Conservation (phyloP, 2,888 invertebrate genomes). For the Vanessa cardui region DNA sequence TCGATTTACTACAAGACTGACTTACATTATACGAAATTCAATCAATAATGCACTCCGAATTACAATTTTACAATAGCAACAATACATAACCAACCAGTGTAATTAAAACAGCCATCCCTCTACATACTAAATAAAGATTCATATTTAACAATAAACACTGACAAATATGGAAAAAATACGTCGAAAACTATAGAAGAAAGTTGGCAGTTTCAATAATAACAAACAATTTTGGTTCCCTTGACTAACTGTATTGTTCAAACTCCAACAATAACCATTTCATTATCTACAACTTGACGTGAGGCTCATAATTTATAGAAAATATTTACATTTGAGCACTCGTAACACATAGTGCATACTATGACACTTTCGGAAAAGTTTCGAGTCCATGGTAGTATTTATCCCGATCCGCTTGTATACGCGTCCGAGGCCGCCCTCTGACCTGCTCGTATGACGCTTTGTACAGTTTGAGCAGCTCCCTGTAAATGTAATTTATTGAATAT, state of each 20-base stretch:
- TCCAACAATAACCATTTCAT: conserved; percentile 7
- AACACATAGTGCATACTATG: conserved; percentile 80
- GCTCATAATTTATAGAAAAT: conserved; percentile 36
- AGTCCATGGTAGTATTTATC: conserved; percentile 59
- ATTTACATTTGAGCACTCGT: conserved; percentile 72
- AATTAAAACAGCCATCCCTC: not conserved
- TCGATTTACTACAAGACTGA: no score
- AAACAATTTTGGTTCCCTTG: conserved; percentile 7
- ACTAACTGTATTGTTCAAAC: no score
- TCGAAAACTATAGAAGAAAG: not conserved
- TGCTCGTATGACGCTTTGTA: conserved; percentile 85
- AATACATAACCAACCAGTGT: no score
- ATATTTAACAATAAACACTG: not conserved
- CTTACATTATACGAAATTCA: no score
- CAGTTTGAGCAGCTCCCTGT: conserved; percentile 88
- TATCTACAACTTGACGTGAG: conserved; percentile 30
- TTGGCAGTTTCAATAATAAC: not conserved
- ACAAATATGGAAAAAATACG: no score
- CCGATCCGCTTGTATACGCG: conserved; percentile 74
- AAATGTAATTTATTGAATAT: conserved; percentile 47
- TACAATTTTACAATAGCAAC: no score
- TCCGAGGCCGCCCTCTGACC: conserved; percentile 80
- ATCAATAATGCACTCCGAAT: no score
- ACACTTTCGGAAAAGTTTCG: conserved; percentile 78
- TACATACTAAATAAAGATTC: not conserved